Percentiles rank a stretch among this genome's conserved stretches.
These are phyloP conservation scores for Hylaeus anthracinus DNA, from an alignment of 1,140 invertebrate genomes.

Conservation along the genomic window DNA sequence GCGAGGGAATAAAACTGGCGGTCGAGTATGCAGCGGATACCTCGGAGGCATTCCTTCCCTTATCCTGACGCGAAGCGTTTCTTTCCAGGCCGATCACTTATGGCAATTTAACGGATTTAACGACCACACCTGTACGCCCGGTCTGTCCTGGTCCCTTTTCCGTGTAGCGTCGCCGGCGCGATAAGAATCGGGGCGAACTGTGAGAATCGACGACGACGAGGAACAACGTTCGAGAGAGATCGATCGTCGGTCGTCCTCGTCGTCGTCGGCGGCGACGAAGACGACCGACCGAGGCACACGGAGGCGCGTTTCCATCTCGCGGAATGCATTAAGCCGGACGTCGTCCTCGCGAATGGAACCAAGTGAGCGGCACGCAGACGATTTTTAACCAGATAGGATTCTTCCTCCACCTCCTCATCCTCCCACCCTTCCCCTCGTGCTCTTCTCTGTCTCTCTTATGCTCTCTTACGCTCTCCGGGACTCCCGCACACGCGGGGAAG, in stretches of 20 bases:
- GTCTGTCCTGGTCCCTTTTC: conserved; percentile 49
- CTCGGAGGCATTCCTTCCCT: conserved; percentile 29
- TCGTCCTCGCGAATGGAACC: conserved; percentile 66
- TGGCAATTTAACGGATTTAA: conserved; percentile 55
- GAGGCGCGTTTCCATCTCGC: conserved; percentile 63
- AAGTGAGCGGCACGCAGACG: conserved; percentile 69
- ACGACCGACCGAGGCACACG: conserved; percentile 33
- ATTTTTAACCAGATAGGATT: conserved; percentile 71
- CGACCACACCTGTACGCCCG: conserved; percentile 46
- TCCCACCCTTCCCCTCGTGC: not conserved
- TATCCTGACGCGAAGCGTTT: conserved; percentile 28
- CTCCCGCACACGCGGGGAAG: conserved; percentile 38
- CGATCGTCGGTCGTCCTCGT: conserved; percentile 50
- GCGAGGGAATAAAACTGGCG: not conserved
- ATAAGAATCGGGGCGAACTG: conserved; percentile 63
- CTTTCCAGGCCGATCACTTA: conserved; percentile 41
- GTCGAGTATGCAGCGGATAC: not conserved
- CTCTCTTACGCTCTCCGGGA: not conserved
- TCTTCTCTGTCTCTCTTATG: not conserved
- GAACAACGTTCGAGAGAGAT: conserved; percentile 55
- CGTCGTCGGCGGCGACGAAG: conserved; percentile 29
- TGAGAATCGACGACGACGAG: conserved; percentile 60
- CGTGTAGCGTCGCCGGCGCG: conserved; percentile 40
- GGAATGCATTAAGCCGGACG: conserved; percentile 69
- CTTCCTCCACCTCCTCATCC: conserved; percentile 45